A percentile compares a stretch with the other conserved stretches of the same genome.
phyloP scores from a whole-genome alignment of 2,888 invertebrate genomes.

The Acronicta leporina region DNA sequence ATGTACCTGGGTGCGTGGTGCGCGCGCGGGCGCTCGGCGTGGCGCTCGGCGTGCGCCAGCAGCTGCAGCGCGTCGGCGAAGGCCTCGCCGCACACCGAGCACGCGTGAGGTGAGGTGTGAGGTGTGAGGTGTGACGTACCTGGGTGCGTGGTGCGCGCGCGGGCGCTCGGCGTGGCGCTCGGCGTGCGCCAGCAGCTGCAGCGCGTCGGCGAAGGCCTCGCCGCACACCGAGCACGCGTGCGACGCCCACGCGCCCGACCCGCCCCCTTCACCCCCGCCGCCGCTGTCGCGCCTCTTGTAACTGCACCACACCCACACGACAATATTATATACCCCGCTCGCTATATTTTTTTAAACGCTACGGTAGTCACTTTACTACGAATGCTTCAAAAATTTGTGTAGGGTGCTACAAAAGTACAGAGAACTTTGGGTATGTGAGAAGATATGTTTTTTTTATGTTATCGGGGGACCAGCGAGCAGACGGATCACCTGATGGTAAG shows the following conservation, averaged over 20 bases:
- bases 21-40: constrained; percentile 90
- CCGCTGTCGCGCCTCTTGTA: constrained; percentile 81
- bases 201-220: constrained; percentile 93
- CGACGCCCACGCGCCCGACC: constrained; percentile 82
- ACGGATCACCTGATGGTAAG: too few species aligned
- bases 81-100: constrained; percentile 94
- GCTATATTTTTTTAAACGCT: too few species aligned
- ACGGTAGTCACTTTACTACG: too few species aligned
- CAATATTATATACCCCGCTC: background rate
- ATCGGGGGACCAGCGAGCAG: too few species aligned
- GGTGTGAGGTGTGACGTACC: too few species aligned
- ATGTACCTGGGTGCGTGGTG: constrained; percentile 52
- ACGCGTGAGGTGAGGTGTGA: too few species aligned
- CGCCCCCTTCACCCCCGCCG: too few species aligned
- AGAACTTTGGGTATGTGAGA: too few species aligned
- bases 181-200: constrained; percentile 93
- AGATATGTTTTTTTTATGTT: too few species aligned
- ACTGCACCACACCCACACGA: constrained; percentile 56
- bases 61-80: constrained; percentile 93
- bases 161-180: constrained; percentile 93
- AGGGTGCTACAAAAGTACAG: too few species aligned
- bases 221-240: constrained; percentile 95
- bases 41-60: constrained; percentile 94
- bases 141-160: constrained; percentile 56
- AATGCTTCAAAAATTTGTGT: too few species aligned